phyloP scores from a whole-genome alignment of 35 echinoderm and acorn worm species.

The Apostichopus californicus region DNA sequence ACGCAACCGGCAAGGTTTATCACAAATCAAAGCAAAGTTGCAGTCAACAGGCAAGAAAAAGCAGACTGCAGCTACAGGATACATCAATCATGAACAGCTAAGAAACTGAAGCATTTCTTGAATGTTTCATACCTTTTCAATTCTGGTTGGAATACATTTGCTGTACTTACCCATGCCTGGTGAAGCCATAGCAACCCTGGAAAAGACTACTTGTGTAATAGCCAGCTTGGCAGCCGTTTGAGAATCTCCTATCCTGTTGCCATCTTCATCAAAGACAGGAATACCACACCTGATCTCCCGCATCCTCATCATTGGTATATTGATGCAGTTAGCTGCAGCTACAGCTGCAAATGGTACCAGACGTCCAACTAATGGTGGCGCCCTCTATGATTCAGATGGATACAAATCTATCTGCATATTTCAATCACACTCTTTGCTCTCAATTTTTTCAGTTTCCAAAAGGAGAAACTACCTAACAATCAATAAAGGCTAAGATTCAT shows the following conservation, averaged over 20 bases:
- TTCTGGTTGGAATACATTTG: background rate
- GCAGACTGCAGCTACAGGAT: too few relatives aligned
- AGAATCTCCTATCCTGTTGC: slow-evolving; percentile 84
- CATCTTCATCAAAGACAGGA: slow-evolving; percentile 88
- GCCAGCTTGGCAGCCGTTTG: slow-evolving; percentile 79
- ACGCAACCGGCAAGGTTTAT: too few relatives aligned
- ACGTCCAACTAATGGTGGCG: slow-evolving; percentile 82
- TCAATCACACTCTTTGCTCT: too few relatives aligned
- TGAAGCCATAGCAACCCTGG: slow-evolving; percentile 88
- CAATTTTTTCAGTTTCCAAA: too few relatives aligned
- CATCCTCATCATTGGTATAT: slow-evolving; percentile 98
- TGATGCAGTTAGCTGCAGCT: slow-evolving; percentile 94
- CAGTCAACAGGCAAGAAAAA: too few relatives aligned
- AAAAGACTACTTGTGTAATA: slow-evolving; percentile 85
- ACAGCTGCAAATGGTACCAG: slow-evolving; percentile 96
- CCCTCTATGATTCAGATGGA: slow-evolving; percentile 55
- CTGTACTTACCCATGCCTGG: slow-evolving; percentile 94
- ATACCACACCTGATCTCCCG: slow-evolving; percentile 74
- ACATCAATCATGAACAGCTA: too few relatives aligned
- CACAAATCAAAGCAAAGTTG: too few relatives aligned
- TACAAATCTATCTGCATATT: too few relatives aligned
- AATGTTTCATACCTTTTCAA: too few relatives aligned
- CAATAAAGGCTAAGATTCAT: too few relatives aligned
- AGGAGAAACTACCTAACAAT: background rate
- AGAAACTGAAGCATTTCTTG: background rate